Evolutionary conservation across 1,140 invertebrate species (phyloP), one percentile per base, ranked within the genome.

Genomic region (Drosophila leontia): DNA sequence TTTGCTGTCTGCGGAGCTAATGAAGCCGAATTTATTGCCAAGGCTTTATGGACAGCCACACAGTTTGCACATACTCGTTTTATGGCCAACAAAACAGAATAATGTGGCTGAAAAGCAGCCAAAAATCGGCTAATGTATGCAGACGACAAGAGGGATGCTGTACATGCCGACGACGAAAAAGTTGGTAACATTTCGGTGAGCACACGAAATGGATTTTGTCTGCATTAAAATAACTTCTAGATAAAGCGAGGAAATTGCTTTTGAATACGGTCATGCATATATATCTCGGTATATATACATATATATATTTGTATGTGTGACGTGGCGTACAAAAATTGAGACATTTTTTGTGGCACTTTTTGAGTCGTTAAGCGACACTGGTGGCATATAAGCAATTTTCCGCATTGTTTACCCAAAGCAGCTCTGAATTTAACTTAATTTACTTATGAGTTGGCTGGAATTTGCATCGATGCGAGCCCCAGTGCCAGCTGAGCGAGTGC

Each of bases 221-320:
- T 70, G 67, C 69, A 72, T 81, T 65, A 81, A 81, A 81, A 81
- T 76, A 80, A 81, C 78, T 81, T 81, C 68, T 71, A 80, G 79
- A 81, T 81, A 81, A 81, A 81, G 61, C 50, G 65, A 77, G 79
- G 62, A 81, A 81, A 81, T 81, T 77, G 78, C 79, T 72, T 81
- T 81, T 77, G 78, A 81, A 81, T 72, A 72, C 35, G 19, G 17
- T 8, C 50, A 44, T 32, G 26, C 35, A 70, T 29, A 51, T 39
- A 70, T 57, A 61, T 81, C 56, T 81, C 50, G 26, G 26, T 65
- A 50, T 11, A 34, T 15, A 32, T 45, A 78, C 3, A 70, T 29
- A 78, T 3, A 70, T 29, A 35, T 64, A 48, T 51, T 44, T 71
- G 41, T 56, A 53, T 71, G 62, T 81, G 72, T 65, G 72, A 72